phyloP scores from a whole-genome alignment of 2,888 invertebrate genomes.

The Drosophila nigricruria region DNA sequence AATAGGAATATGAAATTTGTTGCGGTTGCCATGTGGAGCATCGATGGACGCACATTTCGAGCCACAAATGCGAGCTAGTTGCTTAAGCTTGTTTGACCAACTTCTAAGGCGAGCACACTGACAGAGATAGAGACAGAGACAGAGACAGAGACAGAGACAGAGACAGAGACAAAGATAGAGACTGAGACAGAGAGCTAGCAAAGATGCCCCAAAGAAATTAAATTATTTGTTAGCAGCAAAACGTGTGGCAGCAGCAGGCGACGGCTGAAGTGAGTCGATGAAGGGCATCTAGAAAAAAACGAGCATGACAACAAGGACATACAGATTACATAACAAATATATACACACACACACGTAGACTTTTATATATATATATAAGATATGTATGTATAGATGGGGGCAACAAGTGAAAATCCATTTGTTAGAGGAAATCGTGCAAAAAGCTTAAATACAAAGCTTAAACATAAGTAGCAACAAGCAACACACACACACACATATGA shows the following conservation, averaged over 20 bases:
- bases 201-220: constrained; percentile 64
- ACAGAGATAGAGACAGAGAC: constrained; percentile 8
- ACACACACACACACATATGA: constrained; percentile 33
- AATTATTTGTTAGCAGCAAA: constrained; percentile 71
- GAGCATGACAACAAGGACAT: constrained; percentile 75
- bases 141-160: neutral
- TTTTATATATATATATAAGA: neutral
- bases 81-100: constrained; percentile 46
- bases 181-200: neutral
- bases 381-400: constrained; percentile 46
- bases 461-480: constrained; percentile 69
- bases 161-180: neutral
- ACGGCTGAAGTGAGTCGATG: constrained; percentile 22
- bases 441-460: constrained; percentile 82
- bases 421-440: constrained; percentile 79
- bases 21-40: constrained; percentile 25
- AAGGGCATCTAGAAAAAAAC: constrained; percentile 65
- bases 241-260: constrained; percentile 25
- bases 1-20: constrained; percentile 32
- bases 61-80: constrained; percentile 28
- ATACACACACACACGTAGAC: constrained; percentile 20
- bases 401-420: constrained; percentile 79
- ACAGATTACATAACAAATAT: constrained; percentile 54
- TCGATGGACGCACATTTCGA: constrained; percentile 16
- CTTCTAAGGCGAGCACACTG: constrained; percentile 13